A percentile compares a stretch with the other conserved stretches of the same genome.
Evolutionary conservation across 35 echinoderm and acorn worm genomes (phyloP).

Genomic region (Diadema setosum): DNA sequence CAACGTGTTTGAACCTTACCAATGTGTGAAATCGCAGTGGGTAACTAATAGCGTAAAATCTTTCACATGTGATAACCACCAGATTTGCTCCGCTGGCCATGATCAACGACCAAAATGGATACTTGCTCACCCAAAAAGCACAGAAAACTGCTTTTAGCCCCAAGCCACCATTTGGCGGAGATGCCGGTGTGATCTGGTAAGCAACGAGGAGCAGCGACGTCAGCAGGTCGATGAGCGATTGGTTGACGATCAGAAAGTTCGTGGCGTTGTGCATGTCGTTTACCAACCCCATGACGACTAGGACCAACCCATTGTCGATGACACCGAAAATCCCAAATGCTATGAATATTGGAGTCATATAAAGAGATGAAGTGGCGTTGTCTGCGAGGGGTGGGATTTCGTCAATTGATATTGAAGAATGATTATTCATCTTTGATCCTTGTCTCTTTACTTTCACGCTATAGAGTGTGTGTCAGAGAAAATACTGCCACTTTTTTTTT

Average conservation of each 20-base stretch:
- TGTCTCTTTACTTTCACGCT: too few species aligned
- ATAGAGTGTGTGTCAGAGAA: too few species aligned
- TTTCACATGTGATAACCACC: constrained; percentile 44
- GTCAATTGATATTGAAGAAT: too few species aligned
- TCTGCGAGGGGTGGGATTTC: too few species aligned
- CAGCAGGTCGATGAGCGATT: constrained; percentile 68
- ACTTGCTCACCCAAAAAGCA: constrained; percentile 51
- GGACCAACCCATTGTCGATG: constrained; percentile 14
- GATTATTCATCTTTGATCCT: too few species aligned
- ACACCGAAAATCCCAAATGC: constrained; percentile 32
- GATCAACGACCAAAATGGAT: constrained; percentile 50
- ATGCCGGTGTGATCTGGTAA: neutral
- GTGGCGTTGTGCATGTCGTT: neutral
- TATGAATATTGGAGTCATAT: neutral
- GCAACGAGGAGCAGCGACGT: constrained; percentile 46
- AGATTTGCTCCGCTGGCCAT: constrained; percentile 59
- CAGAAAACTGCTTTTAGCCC: constrained; percentile 34
- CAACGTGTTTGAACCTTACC: neutral
- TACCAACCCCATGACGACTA: neutral
- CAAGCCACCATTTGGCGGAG: neutral
- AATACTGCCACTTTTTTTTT: too few species aligned
- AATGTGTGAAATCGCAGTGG: constrained; percentile 22
- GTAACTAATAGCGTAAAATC: constrained; percentile 61
- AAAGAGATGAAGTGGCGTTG: too few species aligned
- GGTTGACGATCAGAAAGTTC: constrained; percentile 70